phyloP scores from a whole-genome alignment of 1,140 invertebrate species.

The Lasioglossum baleicum region DNA sequence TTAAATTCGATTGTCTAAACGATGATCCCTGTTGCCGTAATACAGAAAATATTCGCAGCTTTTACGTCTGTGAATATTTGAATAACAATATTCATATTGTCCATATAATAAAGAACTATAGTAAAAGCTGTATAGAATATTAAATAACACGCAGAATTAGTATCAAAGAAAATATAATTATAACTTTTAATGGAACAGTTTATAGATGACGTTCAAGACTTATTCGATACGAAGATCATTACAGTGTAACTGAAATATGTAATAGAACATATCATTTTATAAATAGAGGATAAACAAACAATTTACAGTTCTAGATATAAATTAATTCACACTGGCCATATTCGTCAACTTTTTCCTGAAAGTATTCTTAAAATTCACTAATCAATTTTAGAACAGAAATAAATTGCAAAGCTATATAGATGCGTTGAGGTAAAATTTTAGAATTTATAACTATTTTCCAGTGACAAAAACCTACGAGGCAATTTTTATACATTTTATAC shows the following conservation, averaged over 20 bases:
- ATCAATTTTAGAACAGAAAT: no score
- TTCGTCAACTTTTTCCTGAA: not conserved
- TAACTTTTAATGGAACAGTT: not conserved
- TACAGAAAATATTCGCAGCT: not conserved
- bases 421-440: no score
- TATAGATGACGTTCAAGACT: not conserved
- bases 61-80: no score
- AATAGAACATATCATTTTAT: not conserved
- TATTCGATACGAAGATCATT: not conserved
- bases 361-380: no score
- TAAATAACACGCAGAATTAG: no score
- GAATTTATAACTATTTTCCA: no score
- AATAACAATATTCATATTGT: not conserved
- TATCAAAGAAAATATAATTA: not conserved
- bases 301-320: not conserved
- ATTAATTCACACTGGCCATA: conserved; percentile 2
- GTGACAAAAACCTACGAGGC: no score
- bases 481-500: not conserved
- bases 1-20: conserved; percentile 28
- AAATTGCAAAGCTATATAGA: no score
- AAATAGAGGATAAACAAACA: not conserved
- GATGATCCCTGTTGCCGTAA: not conserved
- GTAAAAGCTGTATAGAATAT: not conserved
- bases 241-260: conserved; percentile 2
- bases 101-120: not conserved